A percentile compares a stretch with the other conserved stretches of the same genome.
phyloP scores from a whole-genome alignment of 2,113 vertebrate species.

The Carassius carassius region DNA sequence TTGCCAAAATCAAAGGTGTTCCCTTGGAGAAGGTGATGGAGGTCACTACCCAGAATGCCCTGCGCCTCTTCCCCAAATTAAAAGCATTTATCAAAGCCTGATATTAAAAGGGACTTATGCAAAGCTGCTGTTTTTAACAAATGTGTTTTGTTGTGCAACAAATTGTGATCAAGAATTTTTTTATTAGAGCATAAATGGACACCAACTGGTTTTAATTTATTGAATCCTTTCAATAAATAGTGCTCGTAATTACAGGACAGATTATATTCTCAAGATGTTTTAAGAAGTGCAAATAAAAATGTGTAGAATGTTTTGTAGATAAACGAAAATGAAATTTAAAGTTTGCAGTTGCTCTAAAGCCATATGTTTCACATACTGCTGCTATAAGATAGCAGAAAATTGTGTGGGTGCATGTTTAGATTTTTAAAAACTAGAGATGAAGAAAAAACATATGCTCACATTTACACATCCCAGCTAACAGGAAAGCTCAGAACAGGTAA shows the following conservation, averaged over 20 bases:
- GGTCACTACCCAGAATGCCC: constrained; percentile 86
- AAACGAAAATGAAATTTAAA: not conserved
- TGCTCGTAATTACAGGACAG: not conserved
- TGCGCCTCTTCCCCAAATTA: constrained; percentile 87
- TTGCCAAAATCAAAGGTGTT: constrained; percentile 88
- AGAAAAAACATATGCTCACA: not conserved
- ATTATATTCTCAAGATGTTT: not conserved
- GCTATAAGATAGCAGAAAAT: not conserved
- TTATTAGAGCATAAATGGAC: no score
- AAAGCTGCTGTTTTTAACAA: not conserved
- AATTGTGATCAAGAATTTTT: not conserved
- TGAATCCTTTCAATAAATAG: not conserved
- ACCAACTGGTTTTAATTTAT: no score
- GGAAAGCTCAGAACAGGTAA: not conserved
- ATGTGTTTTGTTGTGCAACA: not conserved
- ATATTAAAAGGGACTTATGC: constrained; percentile 24
- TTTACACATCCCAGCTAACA: not conserved
- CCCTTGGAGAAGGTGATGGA: constrained; percentile 84
- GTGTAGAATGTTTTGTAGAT: not conserved
- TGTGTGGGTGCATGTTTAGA: not conserved
- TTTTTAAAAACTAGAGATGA: not conserved
- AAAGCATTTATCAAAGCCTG: constrained; percentile 66
- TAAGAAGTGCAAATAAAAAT: not conserved
- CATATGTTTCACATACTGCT: constrained; percentile 40
- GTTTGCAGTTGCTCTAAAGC: not conserved